Conservation (phyloP, 2,888 invertebrate species). For the Drosophila siamana region DNA sequence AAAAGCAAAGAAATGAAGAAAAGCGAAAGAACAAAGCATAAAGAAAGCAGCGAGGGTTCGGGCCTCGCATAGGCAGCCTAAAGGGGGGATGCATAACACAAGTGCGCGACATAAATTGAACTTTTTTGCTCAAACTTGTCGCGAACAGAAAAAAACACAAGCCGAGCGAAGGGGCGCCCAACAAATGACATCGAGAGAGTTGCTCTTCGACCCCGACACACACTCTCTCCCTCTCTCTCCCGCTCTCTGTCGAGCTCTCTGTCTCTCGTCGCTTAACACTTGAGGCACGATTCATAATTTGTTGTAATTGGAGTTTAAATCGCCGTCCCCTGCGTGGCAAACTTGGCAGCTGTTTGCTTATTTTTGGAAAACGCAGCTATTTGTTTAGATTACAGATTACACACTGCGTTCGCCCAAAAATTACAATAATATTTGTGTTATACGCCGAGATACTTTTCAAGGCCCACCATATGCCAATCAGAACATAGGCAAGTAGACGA, state of each 20-base stretch:
- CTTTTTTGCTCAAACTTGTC: constrained; percentile 70
- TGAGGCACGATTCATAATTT: constrained; percentile 71
- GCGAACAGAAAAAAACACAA: constrained; percentile 28
- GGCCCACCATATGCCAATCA: too few relatives aligned
- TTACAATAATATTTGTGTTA: too few relatives aligned
- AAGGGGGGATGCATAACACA: constrained; percentile 61
- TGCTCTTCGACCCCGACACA: neutral
- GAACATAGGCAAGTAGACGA: too few relatives aligned
- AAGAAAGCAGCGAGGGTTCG: constrained; percentile 60
- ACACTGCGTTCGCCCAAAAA: too few relatives aligned
- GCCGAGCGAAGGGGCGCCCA: constrained; percentile 3
- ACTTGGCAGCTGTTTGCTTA: constrained; percentile 43
- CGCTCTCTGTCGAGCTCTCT: constrained; percentile 4
- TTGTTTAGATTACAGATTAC: constrained; percentile 46
- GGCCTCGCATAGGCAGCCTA: constrained; percentile 2
- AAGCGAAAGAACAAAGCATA: constrained; percentile 51
- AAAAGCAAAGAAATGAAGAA: constrained; percentile 6
- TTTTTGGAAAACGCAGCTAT: constrained; percentile 38
- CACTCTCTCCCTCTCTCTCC: neutral
- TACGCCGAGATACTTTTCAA: too few relatives aligned
- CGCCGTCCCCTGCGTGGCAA: constrained; percentile 22
- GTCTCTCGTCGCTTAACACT: constrained; percentile 46
- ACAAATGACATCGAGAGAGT: constrained; percentile 15
- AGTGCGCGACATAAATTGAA: constrained; percentile 77
- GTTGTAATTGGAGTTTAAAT: constrained; percentile 75